phyloP scores from a whole-genome alignment of 64 coral and sea anemone genomes.

The Montipora sp. region DNA sequence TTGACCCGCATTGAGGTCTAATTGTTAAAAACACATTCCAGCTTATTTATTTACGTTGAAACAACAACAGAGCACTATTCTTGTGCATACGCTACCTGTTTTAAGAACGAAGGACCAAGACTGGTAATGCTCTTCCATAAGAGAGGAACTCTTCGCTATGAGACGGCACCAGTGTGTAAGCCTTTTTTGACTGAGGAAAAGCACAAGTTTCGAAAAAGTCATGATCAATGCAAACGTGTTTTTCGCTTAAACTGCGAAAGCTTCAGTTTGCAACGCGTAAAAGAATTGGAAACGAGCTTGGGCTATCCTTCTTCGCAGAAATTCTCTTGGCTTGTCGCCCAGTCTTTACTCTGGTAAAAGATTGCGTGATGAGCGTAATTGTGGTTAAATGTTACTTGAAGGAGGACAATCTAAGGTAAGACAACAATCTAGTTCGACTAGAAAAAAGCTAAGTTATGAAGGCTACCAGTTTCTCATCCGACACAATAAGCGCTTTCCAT shows the following conservation, averaged over 20 bases:
- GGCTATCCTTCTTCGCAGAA: too few species aligned
- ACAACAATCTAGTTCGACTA: not conserved
- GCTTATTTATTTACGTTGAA: too few species aligned
- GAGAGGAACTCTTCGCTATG: constrained; percentile 68
- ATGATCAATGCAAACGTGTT: not conserved
- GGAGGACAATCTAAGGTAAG: too few species aligned
- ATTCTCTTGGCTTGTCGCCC: too few species aligned
- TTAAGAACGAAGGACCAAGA: constrained; percentile 91
- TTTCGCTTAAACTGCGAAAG: not conserved
- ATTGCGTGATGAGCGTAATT: too few species aligned
- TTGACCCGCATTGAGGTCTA: too few species aligned
- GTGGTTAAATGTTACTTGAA: too few species aligned
- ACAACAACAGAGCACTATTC: too few species aligned
- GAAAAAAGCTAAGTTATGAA: not conserved
- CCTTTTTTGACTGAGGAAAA: constrained; percentile 81
- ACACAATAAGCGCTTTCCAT: not conserved
- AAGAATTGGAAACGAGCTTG: too few species aligned
- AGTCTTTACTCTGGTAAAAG: too few species aligned
- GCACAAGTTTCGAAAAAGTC: not conserved
- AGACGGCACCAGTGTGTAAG: constrained; percentile 90
- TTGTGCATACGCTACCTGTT: constrained; percentile 62
- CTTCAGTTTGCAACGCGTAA: not conserved
- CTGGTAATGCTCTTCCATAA: constrained; percentile 97
- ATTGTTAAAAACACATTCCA: too few species aligned
- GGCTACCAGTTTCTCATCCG: not conserved